Conservation (phyloP, 2,888 invertebrate species). For the Megalurothrips usitatus region DNA sequence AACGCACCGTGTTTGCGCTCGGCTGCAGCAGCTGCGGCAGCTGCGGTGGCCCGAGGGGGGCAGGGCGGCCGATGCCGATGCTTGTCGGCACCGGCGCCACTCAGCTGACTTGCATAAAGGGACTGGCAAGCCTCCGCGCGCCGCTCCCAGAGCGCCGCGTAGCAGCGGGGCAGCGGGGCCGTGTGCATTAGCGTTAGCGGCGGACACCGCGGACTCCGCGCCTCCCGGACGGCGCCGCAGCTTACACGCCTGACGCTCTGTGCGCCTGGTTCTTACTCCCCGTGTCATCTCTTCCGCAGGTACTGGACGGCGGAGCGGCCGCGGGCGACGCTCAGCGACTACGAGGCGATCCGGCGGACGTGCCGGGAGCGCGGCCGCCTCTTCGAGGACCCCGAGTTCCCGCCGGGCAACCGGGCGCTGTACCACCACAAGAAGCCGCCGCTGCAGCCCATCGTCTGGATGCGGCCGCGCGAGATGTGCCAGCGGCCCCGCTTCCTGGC, state of each 20-base stretch:
- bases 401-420: conserved; percentile 52
- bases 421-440: conserved; percentile 55
- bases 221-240: too few relatives aligned
- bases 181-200: background rate
- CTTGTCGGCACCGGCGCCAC: background rate
- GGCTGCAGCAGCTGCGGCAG: background rate
- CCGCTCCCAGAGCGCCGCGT: background rate
- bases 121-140: background rate
- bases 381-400: conserved; percentile 61
- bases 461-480: conserved; percentile 66
- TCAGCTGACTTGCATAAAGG: background rate
- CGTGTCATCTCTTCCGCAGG: conserved; percentile 43
- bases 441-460: conserved; percentile 58
- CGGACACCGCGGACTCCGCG: background rate
- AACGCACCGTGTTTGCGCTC: background rate
- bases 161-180: background rate
- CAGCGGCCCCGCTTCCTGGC: conserved; percentile 57
- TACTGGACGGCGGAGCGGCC: conserved; percentile 52
- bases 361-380: conserved; percentile 55
- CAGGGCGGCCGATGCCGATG: too few relatives aligned
- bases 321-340: conserved; percentile 46
- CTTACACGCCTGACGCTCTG: too few relatives aligned
- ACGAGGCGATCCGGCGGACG: conserved; percentile 51
- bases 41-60: too few relatives aligned
- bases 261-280: conserved; percentile 13